Base-by-base conservation (phyloP, 2,113 vertebrate species). In the Bucco capensis region DNA sequence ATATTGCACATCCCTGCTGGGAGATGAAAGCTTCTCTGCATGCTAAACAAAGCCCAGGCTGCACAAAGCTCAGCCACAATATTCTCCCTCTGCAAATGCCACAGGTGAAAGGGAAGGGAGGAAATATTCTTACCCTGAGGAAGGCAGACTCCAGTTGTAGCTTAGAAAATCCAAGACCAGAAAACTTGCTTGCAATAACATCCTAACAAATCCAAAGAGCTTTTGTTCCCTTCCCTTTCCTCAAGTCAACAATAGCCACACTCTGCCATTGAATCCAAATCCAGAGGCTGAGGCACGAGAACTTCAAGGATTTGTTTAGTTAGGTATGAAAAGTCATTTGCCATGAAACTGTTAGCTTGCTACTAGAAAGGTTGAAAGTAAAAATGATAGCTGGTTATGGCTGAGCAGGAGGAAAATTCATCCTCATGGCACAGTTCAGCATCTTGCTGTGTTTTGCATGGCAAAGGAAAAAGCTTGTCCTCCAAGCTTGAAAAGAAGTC, bases 111-210 rank as follows among this genome's bases (percentile, higher is more conserved):
- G n/a, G 91, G 89, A 71, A 96, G 96, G 37, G 88, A 49, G 92
- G 90, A 97, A 96, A 95, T 83, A 93, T 65, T 96, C 97, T 97
- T 97, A 98, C 97, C 97, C 97, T 22, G 92, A 96, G 53, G 96
- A 97, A 96, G 95, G 93, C 92, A 96, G 96, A 90, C 90, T 98
- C 96, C 97, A 97, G 95, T 89, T 94, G 97, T 96, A 96, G 91
- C 94, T 98, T 83, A 97, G 95, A 82, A 97, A 97, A 96, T 97
- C 96, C 97, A 96, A 97, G 94, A 97, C 96, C 83, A 97, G 94
- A 93, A 97, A 97, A 95, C 94, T 96, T 95, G 96, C 91, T 94
- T 97, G 96, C 80, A 97, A 97, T 95, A 97, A 96, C 97, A 97
- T 97, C 71, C 94, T 97, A 96, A 95, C 91, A 97, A 96, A 95